Evolutionary conservation across 2,888 invertebrate genomes (phyloP).

Genomic region (Didymodactylos carnosus): DNA sequence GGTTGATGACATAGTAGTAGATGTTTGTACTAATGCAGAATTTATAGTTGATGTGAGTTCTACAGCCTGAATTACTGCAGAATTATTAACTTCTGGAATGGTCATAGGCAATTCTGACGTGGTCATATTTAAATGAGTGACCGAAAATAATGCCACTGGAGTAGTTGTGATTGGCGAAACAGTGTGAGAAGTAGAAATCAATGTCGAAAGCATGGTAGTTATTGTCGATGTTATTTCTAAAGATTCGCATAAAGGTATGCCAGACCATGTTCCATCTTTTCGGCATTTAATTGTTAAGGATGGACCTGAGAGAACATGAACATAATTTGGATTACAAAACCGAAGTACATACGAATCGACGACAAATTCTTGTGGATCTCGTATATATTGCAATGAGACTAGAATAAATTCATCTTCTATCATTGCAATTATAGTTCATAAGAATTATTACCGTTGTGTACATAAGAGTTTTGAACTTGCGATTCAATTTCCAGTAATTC

Average conservation of each 20-base stretch:
- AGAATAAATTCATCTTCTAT: background rate
- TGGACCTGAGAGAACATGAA: background rate
- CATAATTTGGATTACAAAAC: background rate
- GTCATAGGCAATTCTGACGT: too few relatives aligned
- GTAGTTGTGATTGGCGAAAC: too few relatives aligned
- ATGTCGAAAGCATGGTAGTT: too few relatives aligned
- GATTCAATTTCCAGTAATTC: background rate
- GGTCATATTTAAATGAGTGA: too few relatives aligned
- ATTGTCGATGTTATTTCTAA: too few relatives aligned
- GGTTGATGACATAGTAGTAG: too few relatives aligned
- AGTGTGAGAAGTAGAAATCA: too few relatives aligned
- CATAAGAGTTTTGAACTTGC: background rate
- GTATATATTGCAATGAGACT: background rate
- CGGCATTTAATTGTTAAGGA: background rate
- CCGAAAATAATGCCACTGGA: too few relatives aligned
- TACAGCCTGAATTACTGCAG: too few relatives aligned
- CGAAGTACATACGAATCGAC: background rate
- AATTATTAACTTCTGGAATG: too few relatives aligned
- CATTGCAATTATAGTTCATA: background rate
- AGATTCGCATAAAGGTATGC: background rate
- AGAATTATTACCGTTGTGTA: background rate
- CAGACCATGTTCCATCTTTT: background rate
- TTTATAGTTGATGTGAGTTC: too few relatives aligned
- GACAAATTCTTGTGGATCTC: background rate
- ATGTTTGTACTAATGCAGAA: too few relatives aligned